phyloP scores from a whole-genome alignment of 1,140 invertebrate species.

The Zaprionus vittiger region DNA sequence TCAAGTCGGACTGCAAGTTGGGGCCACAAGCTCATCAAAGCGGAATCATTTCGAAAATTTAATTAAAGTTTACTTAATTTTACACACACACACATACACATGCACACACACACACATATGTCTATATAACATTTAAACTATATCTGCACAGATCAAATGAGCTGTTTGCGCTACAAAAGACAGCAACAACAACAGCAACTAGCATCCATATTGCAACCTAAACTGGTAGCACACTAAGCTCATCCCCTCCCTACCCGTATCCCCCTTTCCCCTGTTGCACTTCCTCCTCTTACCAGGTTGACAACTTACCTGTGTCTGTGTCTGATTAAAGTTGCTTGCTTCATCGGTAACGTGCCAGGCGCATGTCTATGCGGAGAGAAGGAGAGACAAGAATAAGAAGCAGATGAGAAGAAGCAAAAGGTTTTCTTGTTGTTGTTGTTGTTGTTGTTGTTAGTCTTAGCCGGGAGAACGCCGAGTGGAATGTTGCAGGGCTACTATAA shows the following conservation, averaged over 20 bases:
- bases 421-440: slow-evolving; percentile 38
- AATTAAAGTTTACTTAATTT: slow-evolving; percentile 76
- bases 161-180: slow-evolving; percentile 50
- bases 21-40: slow-evolving; percentile 63
- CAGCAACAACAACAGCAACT: slow-evolving; percentile 27
- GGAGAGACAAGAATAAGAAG: slow-evolving; percentile 40
- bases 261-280: not conserved
- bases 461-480: slow-evolving; percentile 57
- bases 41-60: slow-evolving; percentile 72
- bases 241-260: not conserved
- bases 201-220: slow-evolving; percentile 49
- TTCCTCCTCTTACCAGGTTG: slow-evolving; percentile 31
- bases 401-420: slow-evolving; percentile 10
- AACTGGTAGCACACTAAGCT: slow-evolving; percentile 55
- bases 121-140: not conserved
- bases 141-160: slow-evolving; percentile 47
- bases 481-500: slow-evolving; percentile 62
- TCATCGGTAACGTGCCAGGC: slow-evolving; percentile 79
- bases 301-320: slow-evolving; percentile 79
- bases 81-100: slow-evolving; percentile 25
- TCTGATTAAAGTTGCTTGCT: slow-evolving; percentile 78
- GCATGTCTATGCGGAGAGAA: slow-evolving; percentile 67
- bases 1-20: slow-evolving; percentile 6
- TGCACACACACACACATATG: not conserved
- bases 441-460: slow-evolving; percentile 44